Base-by-base conservation (phyloP, 2,888 invertebrate species). In the Rotaria socialis region DNA sequence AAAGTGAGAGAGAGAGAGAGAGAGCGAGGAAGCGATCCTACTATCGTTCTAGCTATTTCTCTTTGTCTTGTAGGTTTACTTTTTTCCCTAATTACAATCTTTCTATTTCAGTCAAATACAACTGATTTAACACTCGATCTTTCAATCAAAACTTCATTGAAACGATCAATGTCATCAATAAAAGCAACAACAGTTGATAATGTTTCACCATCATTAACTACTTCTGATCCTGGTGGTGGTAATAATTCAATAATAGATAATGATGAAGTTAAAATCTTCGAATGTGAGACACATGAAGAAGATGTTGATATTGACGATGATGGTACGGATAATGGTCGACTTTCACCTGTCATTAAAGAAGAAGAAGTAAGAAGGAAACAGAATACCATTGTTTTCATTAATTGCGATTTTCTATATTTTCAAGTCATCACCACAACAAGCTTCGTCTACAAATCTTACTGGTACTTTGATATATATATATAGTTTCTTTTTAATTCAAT, bases 231-330 rank as follows among this genome's bases (percentile, higher is more conserved):
- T 41, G 35, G 16, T 35, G 67, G 35, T 35, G 35, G 67, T 67
- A 27, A 14, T 67, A 14, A 35, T 35, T 19, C 27, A 6, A 27
- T 24, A 67, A 67, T 19, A 35, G 80, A 80, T n/a, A 80, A 11
- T 24, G 80, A 80, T 80, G 75, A 80, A 80, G 47, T 80, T 2
- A 80, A 80, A 47, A 22, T 80, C 22, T 80, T 80, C 24, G 75
- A 80, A 47, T 80, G 75, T 80, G 75, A 80, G 47, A 80, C 47
- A 43, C 75, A 80, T 47, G 75, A 80, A 80, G 74, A 74, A 74
- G 47, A 80, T 80, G 19, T 80, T 1, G 47, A 80, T 43, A n/a
- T 47, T 10, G 47, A 80, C n/a, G 80, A 16, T 19, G 75, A 80
- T 47, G 75, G 24, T 8, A 24, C 8, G 6, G 22, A 47, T 80